phyloP scores from a whole-genome alignment of 2,797 vertebrate species.

The Coluber constrictor region DNA sequence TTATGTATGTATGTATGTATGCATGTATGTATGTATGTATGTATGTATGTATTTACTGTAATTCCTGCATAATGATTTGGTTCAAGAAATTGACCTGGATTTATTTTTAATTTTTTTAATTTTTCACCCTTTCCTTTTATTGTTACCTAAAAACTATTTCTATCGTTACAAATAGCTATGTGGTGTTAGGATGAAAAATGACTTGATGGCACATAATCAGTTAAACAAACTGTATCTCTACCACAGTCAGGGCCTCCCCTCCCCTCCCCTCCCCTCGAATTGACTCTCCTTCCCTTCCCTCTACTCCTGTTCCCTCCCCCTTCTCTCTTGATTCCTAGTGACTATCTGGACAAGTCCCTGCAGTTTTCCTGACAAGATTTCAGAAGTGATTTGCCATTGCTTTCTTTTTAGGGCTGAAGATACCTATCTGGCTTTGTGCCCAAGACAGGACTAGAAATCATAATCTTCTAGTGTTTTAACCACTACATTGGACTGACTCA shows the following conservation, averaged over 20 bases:
- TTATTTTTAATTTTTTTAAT: background rate
- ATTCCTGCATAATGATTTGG: background rate
- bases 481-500: background rate
- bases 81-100: background rate
- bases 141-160: background rate
- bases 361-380: background rate
- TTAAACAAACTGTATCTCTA: background rate
- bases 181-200: background rate
- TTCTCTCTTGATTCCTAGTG: background rate
- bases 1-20: background rate
- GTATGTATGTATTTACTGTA: background rate
- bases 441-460: background rate
- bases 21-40: too few species aligned
- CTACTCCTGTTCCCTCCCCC: background rate
- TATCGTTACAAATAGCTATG: background rate
- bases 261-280: background rate
- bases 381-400: background rate
- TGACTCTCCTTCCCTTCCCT: too few species aligned
- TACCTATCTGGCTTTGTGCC: background rate
- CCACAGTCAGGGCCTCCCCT: background rate
- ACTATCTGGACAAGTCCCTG: background rate
- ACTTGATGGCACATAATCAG: background rate
- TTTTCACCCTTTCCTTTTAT: background rate
- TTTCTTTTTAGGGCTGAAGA: background rate
- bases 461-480: background rate